Evolutionary conservation across 2,888 invertebrate genomes (phyloP).

Genomic region (Drosophila neotestacea): DNA sequence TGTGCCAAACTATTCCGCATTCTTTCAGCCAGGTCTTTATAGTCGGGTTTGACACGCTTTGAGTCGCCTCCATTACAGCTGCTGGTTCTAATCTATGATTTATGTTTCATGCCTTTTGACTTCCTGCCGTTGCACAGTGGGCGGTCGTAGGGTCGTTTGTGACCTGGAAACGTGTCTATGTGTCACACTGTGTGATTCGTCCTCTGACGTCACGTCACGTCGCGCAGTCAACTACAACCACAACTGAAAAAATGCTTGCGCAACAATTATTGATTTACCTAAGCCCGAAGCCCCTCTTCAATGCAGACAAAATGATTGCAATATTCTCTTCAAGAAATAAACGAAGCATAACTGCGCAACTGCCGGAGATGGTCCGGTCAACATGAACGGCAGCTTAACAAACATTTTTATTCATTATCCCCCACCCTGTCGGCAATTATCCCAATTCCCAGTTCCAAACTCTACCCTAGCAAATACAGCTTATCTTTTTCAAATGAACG

Average conservation of each 20-base stretch:
- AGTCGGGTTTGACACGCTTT: slow-evolving; percentile 33
- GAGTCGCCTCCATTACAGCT: slow-evolving; percentile 58
- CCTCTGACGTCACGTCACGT: slow-evolving; percentile 55
- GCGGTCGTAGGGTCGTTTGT: slow-evolving; percentile 53
- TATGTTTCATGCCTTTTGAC: slow-evolving; percentile 47
- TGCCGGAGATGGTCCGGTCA: slow-evolving; percentile 19
- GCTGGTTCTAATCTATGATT: slow-evolving; percentile 76
- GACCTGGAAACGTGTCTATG: slow-evolving; percentile 66
- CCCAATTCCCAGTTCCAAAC: slow-evolving; percentile 2
- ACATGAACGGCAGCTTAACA: slow-evolving; percentile 44
- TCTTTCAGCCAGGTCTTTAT: slow-evolving; percentile 53
- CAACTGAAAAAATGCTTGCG: slow-evolving; percentile 64
- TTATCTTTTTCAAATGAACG: slow-evolving; percentile 60
- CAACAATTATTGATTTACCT: slow-evolving; percentile 62
- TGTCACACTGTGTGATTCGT: slow-evolving; percentile 36
- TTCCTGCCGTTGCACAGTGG: slow-evolving; percentile 60
- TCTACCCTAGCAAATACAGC: slow-evolving; percentile 27
- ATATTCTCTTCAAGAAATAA: slow-evolving; percentile 67
- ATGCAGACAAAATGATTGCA: slow-evolving; percentile 41
- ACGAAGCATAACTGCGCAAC: slow-evolving; percentile 33
- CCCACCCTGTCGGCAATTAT: slow-evolving; percentile 1
- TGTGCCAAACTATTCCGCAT: slow-evolving; percentile 72
- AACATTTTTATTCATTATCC: slow-evolving; percentile 53
- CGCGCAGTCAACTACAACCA: slow-evolving; percentile 38
- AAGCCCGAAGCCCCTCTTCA: slow-evolving; percentile 6